phyloP scores from a whole-genome alignment of 2,888 invertebrate genomes.

The Hydroisotoma schaefferi region DNA sequence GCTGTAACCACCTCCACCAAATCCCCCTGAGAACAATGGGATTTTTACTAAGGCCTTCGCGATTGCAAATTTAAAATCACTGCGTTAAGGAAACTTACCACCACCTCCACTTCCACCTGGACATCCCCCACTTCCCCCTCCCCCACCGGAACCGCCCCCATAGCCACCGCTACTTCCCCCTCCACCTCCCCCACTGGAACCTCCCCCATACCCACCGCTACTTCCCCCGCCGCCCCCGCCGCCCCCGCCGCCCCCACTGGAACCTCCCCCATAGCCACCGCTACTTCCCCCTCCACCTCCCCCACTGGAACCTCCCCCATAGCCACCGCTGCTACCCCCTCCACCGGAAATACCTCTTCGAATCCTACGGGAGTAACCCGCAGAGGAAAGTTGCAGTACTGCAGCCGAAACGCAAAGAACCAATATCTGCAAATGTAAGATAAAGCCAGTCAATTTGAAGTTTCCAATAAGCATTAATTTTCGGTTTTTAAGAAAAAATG shows the following conservation, averaged over 20 bases:
- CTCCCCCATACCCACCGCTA: constrained; percentile 6
- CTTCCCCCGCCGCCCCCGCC: constrained; percentile 7
- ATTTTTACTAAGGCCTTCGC: too few species aligned
- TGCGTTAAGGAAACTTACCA: background rate
- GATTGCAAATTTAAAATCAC: too few species aligned
- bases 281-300: background rate
- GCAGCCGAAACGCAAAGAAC: background rate
- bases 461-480: too few species aligned
- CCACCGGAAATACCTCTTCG: background rate
- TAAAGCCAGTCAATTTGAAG: too few species aligned
- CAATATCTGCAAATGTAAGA: background rate
- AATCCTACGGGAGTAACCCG: background rate
- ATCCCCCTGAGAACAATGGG: too few species aligned
- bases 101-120: background rate
- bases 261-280: background rate
- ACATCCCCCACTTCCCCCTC: background rate
- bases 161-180: background rate
- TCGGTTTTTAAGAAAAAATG: too few species aligned
- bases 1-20: too few species aligned
- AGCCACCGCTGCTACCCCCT: background rate
- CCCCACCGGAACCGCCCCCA: background rate
- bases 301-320: background rate
- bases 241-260: constrained; percentile 1
- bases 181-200: background rate
- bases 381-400: background rate